Base-by-base conservation (phyloP, 2,113 vertebrate species). In the Petaurus breviceps region DNA sequence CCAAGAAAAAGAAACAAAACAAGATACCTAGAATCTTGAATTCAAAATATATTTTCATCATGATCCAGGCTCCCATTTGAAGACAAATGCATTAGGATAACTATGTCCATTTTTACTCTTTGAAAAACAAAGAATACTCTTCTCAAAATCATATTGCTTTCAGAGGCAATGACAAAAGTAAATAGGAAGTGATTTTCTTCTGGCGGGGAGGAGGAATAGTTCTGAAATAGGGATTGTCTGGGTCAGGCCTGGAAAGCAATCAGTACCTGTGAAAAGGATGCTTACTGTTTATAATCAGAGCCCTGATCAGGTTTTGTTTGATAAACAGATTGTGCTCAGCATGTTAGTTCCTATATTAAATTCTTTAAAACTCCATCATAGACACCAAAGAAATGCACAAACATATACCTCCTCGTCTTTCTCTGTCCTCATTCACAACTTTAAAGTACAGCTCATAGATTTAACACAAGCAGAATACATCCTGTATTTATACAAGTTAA, bases 401-500 rank as follows among this genome's bases (percentile, higher is more conserved):
- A 68, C 12, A 14, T 68, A 3, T 37, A 37, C 57, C 57, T 31
- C 55, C 28, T 37, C 57, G 37, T 14, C 31, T 68, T 31, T 2
- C 19, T 68, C 12, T 68, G 57, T 3, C 31, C 7, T 50, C 31
- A 92, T 93, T 94, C 90, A 47, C 0, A 92, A 51, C 68, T 51
- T n/a, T 3, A 77, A 19, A 2, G 5, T 49, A 93, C 28, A 68
- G 31, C 14, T 68, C 11, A 37, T 28, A 93, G 47, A 54, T 54
- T 43, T 12, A 57, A 49, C 9, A 31, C 68, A 10, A 46, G 51
- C 92, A 31, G 25, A 31, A 37, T 51, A 4, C 6, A 51, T 14
- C 0, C 94, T 90, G 7, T 89, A 77, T 68, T 96, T 91, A 90
- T 89, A 92, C 46, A 28, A 89, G 91, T 68, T 55, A 23, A 93